Percentiles rank a stretch among this genome's conserved stretches.
phyloP scores from a whole-genome alignment of 2,113 vertebrate species.

The Pica pica region DNA sequence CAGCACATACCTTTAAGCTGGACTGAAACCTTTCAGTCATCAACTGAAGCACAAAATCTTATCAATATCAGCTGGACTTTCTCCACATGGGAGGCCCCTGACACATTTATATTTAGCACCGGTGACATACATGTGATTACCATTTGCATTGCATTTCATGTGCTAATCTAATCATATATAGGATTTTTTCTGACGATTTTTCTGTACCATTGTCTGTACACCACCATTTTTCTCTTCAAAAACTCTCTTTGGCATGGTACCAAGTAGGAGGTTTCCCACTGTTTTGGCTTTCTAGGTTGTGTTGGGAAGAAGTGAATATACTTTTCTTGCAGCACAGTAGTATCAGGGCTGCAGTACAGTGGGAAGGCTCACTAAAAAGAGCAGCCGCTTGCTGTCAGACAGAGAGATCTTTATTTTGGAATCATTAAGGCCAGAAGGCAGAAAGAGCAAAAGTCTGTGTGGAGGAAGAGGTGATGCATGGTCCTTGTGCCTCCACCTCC shows the following conservation, averaged over 20 bases:
- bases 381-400: constrained; percentile 37
- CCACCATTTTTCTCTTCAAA: not conserved
- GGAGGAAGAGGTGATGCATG: not conserved
- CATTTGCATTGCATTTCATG: not conserved
- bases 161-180: constrained; percentile 11
- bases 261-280: constrained; percentile 41
- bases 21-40: constrained; percentile 17
- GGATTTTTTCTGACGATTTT: not conserved
- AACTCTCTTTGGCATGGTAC: not conserved
- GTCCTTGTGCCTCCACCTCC: not conserved
- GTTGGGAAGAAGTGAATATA: constrained; percentile 20
- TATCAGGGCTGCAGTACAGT: not conserved
- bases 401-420: constrained; percentile 40
- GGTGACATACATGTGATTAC: not conserved
- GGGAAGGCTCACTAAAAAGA: constrained; percentile 37
- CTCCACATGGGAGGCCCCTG: not conserved
- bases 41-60: constrained; percentile 4
- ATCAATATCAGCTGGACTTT: constrained; percentile 31
- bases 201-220: not conserved
- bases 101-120: constrained; percentile 24
- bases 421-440: constrained; percentile 14
- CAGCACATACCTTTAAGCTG: not conserved
- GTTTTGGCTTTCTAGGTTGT: constrained; percentile 1
- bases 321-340: constrained; percentile 12
- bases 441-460: not conserved